A percentile compares a stretch with the other conserved stretches of the same genome.
Evolutionary conservation across 2,888 invertebrate genomes (phyloP).

Genomic region (Amphipoea oculea): DNA sequence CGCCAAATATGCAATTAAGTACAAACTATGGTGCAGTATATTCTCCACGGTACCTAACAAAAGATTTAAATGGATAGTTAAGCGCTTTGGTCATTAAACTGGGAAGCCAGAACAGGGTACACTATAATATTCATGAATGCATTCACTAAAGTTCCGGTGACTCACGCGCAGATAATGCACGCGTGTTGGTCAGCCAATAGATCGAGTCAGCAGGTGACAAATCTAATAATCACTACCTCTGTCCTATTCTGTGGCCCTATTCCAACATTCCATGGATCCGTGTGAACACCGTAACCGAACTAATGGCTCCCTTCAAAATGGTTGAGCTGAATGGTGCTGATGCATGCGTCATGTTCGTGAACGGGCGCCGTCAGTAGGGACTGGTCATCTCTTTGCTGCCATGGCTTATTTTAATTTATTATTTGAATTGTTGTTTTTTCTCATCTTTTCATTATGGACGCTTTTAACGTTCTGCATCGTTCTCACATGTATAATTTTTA

Average conservation of each 20-base stretch:
- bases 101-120: conserved; percentile 42
- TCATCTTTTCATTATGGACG: too few relatives aligned
- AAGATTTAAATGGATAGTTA: conserved; percentile 50
- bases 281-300: not conserved
- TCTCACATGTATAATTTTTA: too few relatives aligned
- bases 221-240: conserved; percentile 51
- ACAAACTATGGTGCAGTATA: not conserved
- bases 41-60: conserved; percentile 18
- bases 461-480: too few relatives aligned
- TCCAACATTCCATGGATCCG: conserved; percentile 20
- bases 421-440: too few relatives aligned
- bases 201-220: conserved; percentile 64
- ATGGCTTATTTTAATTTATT: too few relatives aligned
- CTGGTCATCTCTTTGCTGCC: too few relatives aligned
- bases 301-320: too few relatives aligned
- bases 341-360: too few relatives aligned
- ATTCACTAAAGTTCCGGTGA: conserved; percentile 77
- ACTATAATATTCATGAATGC: conserved; percentile 67
- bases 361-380: too few relatives aligned
- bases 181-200: conserved; percentile 65
- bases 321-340: too few relatives aligned
- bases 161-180: conserved; percentile 75
- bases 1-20: conserved; percentile 34
- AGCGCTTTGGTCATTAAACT: conserved; percentile 60
- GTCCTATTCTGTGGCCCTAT: conserved; percentile 22